Conservation (phyloP, 1,140 invertebrate genomes). For the Anagrus nilaparvatae region DNA sequence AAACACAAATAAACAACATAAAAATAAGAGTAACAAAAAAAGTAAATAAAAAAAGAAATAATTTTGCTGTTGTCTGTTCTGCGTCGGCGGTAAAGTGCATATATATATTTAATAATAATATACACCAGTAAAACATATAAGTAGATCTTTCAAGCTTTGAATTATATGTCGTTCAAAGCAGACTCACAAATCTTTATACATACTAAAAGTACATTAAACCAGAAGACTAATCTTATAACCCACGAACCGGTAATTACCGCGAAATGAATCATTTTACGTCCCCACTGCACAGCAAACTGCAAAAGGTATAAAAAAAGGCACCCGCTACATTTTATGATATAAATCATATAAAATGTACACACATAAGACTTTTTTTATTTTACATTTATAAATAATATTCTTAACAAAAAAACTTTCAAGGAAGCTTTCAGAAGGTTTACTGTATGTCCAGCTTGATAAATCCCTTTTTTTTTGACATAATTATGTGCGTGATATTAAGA, state of each 20-base stretch:
- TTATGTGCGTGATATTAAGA: slow-evolving; percentile 10
- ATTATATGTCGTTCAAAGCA: slow-evolving; percentile 27
- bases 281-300: slow-evolving; percentile 1
- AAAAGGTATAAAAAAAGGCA: slow-evolving; percentile 9
- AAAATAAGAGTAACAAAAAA: too few species aligned
- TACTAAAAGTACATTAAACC: slow-evolving; percentile 14
- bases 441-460: slow-evolving; percentile 5
- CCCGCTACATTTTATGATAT: slow-evolving; percentile 14
- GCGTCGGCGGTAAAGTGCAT: too few species aligned
- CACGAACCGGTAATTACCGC: slow-evolving; percentile 29
- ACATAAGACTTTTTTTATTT: too few species aligned
- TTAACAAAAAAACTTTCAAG: slow-evolving; percentile 1
- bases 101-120: too few species aligned
- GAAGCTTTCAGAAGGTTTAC: slow-evolving; percentile 3
- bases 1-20: too few species aligned
- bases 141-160: slow-evolving; percentile 18
- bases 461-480: too few species aligned
- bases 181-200: slow-evolving; percentile 30
- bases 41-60: too few species aligned
- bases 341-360: slow-evolving; percentile 12
- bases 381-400: too few species aligned
- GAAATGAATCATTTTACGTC: slow-evolving; percentile 32
- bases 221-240: slow-evolving; percentile 26
- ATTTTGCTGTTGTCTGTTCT: too few species aligned
- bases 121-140: too few species aligned